These are phyloP conservation scores for Epinotia bilunana DNA, from an alignment of 2,888 invertebrate species.

Conservation along the genomic window DNA sequence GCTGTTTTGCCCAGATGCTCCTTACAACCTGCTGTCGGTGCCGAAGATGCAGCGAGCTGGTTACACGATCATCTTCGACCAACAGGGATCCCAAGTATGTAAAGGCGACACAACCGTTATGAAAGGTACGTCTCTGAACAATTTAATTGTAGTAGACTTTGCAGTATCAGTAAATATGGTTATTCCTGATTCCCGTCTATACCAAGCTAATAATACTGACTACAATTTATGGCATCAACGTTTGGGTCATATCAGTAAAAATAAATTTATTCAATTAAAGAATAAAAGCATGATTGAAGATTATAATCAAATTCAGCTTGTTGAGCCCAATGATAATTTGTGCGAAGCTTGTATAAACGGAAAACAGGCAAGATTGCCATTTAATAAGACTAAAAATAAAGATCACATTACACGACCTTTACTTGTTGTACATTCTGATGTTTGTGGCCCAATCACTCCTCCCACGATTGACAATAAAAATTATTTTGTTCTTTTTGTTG, in stretches of 20 bases:
- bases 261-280: background rate
- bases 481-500: conserved; percentile 58
- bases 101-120: background rate
- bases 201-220: background rate
- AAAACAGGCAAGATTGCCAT: conserved; percentile 61
- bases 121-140: background rate
- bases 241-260: conserved; percentile 4
- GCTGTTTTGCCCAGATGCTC: background rate
- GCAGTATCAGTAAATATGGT: background rate
- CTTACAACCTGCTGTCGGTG: conserved; percentile 3
- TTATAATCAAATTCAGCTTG: conserved; percentile 1
- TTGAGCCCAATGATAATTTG: conserved; percentile 49
- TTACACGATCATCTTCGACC: background rate
- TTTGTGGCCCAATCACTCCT: conserved; percentile 59
- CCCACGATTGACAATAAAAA: conserved; percentile 55
- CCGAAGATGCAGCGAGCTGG: conserved; percentile 9
- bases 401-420: conserved; percentile 55
- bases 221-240: conserved; percentile 14
- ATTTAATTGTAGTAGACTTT: background rate
- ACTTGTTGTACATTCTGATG: conserved; percentile 58
- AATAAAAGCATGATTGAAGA: background rate
- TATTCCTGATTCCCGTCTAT: background rate
- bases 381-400: conserved; percentile 52
- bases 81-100: background rate
- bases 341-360: conserved; percentile 61